Base-by-base conservation (phyloP, 2,113 vertebrate genomes). In the Ailurus styani region DNA sequence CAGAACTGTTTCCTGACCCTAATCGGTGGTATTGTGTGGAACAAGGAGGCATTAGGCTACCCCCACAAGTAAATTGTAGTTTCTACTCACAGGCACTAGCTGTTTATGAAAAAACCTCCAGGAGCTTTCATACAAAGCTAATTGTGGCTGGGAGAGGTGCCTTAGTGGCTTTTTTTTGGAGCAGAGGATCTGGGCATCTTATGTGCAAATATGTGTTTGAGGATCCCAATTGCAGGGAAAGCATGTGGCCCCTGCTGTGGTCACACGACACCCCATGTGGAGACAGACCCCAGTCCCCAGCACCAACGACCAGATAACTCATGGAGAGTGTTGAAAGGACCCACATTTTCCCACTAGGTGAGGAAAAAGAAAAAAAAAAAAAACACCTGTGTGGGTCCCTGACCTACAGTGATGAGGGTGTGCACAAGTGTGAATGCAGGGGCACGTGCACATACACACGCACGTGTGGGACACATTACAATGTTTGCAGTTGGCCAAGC, bases 371-470 rank as follows among this genome's bases (percentile, higher is more conserved):
- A 37, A 52, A 55, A 45, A 73, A 72, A 62, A 55, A 60, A 62
- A 70, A 10, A 0, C 27, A 31, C 7, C 29, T 60, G 2, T 31
- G 5, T 34, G 31, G 66, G 13, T 1, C 29, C 52, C 54, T 87
- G 45, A 17, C 9, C 47, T 45, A 31, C 2, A 73, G 37, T 31
- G 3, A 50, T 31, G 47, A 82, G 70, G 23, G 17, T 21, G 8
- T 82, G 45, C 10, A 25, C 14, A 2, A 37, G 7, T 40, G 5
- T 25, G 29, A 40, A 10, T 3, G 6, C 64, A n/a, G 64, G 34
- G 64, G 12, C 64, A 68, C 13, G 25, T 12, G 17, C 20, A 1
- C 0, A 14, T 17, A 12, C 34, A 3, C 13, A 23, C 21, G 5
- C 8, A 15, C 25, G 27, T 20, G 17, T 72, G 42, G 47, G 40